Evolutionary conservation across 2,888 invertebrate species (phyloP), one percentile per base, ranked within the genome.

Genomic region (Ennomos quercinarius): DNA sequence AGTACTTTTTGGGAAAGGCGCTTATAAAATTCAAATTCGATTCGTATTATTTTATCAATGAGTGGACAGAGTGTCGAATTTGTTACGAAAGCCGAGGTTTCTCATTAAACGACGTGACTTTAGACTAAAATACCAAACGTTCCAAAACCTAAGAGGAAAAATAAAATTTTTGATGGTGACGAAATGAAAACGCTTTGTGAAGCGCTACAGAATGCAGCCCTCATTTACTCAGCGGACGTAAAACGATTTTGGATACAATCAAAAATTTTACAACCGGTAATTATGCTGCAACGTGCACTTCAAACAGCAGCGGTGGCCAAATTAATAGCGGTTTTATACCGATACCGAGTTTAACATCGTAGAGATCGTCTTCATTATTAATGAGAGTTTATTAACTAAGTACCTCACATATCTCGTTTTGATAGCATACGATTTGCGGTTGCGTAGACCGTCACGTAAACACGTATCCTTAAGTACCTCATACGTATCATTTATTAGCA

Each of bases 231-330:
- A 64, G 58, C 77, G 76, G 77, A 81, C 74, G 76, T 68, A 62
- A 69, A 73, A 67, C 70, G 73, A 73, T 80, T 83, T 79, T 68
- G 74, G 77, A 76, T 72, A 77, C 73, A 81, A 84, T 83, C 81
- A 83, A 76, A 77, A 78, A 71, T 80, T 83, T 85, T 77, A 84
- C 76, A 74, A 63, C 68, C 72, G 68, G 77, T 76, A 82, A 84
- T 86, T 84, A 84, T 78, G 75, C 61, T 66, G 62, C 27, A 55
- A 54, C 56, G 58, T 54, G 38, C 50, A 66, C 68, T 74, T 67
- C 69, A 69, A 76, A 74, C 72, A 57, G 46, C 41, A 66, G 66
- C 63, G 61, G 51, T 65, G 57, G 66, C 72, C 72, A 70, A 77
- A 81, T 77, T 76, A 75, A 73, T 59, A 12, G 57, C 39, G 67